Conservation (phyloP, 2,888 invertebrate genomes). For the Myathropa florea region DNA sequence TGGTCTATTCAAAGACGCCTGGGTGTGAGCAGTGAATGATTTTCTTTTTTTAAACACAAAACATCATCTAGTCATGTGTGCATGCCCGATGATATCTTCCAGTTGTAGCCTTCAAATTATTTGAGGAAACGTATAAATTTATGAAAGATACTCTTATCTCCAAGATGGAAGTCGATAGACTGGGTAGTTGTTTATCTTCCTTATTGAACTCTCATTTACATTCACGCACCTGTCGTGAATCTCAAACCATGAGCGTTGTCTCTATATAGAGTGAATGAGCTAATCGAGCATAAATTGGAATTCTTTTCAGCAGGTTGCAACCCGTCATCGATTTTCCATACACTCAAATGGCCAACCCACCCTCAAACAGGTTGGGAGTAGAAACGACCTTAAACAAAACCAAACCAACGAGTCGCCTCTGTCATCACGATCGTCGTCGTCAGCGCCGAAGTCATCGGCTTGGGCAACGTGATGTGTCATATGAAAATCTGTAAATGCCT, state of each 20-base stretch:
- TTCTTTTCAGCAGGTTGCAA: no score
- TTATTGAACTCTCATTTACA: not conserved
- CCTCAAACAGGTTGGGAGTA: not conserved
- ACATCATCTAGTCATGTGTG: not conserved
- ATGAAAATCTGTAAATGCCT: not conserved
- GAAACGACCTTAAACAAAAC: slow-evolving; percentile 3
- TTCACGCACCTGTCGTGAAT: slow-evolving; percentile 4
- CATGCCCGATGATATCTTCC: not conserved
- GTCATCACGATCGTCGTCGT: not conserved
- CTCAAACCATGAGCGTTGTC: not conserved
- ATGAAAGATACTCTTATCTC: not conserved
- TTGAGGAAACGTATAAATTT: not conserved
- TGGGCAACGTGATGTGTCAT: not conserved
- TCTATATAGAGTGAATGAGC: slow-evolving; percentile 4
- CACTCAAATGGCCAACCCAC: not conserved
- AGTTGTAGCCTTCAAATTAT: not conserved
- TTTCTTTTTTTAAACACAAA: not conserved
- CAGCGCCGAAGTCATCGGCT: not conserved
- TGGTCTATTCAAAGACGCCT: not conserved
- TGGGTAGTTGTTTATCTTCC: not conserved
- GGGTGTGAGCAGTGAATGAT: not conserved
- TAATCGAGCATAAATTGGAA: slow-evolving; percentile 13
- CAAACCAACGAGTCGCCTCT: not conserved
- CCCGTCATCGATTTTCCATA: slow-evolving; percentile 10
- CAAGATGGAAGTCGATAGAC: not conserved